phyloP scores from a whole-genome alignment of 2,797 vertebrate genomes.

The Sebastes itinus region DNA sequence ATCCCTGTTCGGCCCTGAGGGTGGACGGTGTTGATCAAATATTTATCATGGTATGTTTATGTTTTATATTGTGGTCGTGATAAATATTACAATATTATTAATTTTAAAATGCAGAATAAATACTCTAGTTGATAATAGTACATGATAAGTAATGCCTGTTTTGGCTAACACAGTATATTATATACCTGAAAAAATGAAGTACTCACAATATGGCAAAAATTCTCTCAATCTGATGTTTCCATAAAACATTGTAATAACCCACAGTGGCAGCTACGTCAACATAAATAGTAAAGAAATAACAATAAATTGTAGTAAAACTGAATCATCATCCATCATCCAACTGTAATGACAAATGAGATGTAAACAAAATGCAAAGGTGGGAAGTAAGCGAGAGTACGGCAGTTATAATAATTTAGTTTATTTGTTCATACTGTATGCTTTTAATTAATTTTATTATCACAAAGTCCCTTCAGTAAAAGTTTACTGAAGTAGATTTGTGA shows the following conservation, averaged over 20 bases:
- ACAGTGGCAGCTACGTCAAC: background rate
- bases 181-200: background rate
- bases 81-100: background rate
- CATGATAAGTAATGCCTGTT: background rate
- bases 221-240: background rate
- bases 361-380: background rate
- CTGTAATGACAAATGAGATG: background rate
- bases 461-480: background rate
- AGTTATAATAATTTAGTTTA: background rate
- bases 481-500: background rate
- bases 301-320: background rate
- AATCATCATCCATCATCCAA: background rate
- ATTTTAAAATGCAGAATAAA: background rate
- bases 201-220: background rate
- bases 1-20: background rate
- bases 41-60: background rate
- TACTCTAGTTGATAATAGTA: background rate
- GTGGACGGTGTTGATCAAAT: background rate
- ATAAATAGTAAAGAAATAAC: background rate
- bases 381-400: background rate
- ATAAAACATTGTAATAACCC: background rate
- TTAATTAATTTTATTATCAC: background rate
- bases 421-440: background rate
- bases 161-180: background rate
- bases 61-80: background rate